A percentile compares a stretch with the other conserved stretches of the same genome.
Evolutionary conservation across 2,113 vertebrate genomes (phyloP).

Genomic region (Oryctolagus cuniculus): DNA sequence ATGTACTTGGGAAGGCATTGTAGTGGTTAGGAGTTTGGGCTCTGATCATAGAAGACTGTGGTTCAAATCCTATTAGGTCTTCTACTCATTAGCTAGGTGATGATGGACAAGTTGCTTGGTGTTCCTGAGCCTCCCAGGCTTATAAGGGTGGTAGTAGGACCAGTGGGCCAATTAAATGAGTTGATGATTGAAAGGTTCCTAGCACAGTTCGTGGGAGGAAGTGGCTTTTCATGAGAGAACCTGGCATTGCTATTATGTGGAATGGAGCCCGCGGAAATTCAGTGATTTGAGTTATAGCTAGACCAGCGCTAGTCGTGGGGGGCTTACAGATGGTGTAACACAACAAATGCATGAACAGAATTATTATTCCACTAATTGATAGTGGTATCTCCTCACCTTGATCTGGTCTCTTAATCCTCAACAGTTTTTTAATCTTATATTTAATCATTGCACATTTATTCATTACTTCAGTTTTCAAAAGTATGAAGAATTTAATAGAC

Average conservation of each 20-base stretch:
- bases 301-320: too few relatives aligned
- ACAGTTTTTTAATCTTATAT: not conserved
- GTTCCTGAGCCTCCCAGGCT: not conserved
- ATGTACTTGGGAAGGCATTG: not conserved
- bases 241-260: not conserved
- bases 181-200: not conserved
- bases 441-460: not conserved
- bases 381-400: not conserved
- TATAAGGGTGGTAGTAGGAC: not conserved
- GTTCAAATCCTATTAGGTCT: constrained; percentile 25
- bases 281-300: not conserved
- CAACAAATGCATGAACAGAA: not conserved
- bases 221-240: not conserved
- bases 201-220: not conserved
- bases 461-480: constrained; percentile 19
- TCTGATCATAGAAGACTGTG: not conserved
- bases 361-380: not conserved
- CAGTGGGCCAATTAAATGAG: not conserved
- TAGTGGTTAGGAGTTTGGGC: not conserved
- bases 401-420: not conserved
- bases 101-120: not conserved
- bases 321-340: not conserved
- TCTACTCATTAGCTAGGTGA: not conserved
- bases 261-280: not conserved
- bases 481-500: constrained; percentile 45